Percentiles rank a stretch among this genome's conserved stretches.
phyloP scores from a whole-genome alignment of 2,797 vertebrate genomes.

The Falco cherrug region DNA sequence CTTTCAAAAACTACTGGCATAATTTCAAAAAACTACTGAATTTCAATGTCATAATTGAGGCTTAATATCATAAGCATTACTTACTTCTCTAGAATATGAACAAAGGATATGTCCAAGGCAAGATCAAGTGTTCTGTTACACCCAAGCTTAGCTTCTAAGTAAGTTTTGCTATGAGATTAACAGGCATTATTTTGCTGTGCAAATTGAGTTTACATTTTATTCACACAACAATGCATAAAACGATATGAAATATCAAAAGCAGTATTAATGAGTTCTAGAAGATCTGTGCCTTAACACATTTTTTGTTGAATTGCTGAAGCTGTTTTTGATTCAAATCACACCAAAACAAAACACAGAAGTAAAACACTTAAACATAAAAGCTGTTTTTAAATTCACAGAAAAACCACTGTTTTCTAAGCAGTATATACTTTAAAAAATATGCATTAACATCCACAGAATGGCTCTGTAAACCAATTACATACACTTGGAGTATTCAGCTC shows the following conservation, averaged over 20 bases:
- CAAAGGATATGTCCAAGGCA: neutral
- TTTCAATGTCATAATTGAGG: neutral
- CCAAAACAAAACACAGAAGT: neutral
- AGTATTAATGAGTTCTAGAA: neutral
- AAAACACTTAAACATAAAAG: neutral
- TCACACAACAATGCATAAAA: neutral
- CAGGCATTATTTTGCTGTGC: neutral
- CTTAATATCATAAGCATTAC: neutral
- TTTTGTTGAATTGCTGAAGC: neutral
- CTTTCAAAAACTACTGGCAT: neutral
- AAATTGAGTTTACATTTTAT: neutral
- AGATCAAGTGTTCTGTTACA: neutral
- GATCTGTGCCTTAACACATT: neutral
- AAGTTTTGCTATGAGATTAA: neutral
- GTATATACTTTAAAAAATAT: neutral
- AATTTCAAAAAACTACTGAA: neutral
- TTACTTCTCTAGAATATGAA: neutral
- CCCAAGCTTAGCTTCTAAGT: neutral
- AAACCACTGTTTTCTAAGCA: neutral
- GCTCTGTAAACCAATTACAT: neutral
- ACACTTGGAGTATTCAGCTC: neutral
- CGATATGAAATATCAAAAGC: neutral
- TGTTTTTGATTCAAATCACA: neutral
- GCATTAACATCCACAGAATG: neutral
- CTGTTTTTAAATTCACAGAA: neutral